Evolutionary conservation across 1,140 invertebrate genomes (phyloP).

Genomic region (Bacillus rossius): DNA sequence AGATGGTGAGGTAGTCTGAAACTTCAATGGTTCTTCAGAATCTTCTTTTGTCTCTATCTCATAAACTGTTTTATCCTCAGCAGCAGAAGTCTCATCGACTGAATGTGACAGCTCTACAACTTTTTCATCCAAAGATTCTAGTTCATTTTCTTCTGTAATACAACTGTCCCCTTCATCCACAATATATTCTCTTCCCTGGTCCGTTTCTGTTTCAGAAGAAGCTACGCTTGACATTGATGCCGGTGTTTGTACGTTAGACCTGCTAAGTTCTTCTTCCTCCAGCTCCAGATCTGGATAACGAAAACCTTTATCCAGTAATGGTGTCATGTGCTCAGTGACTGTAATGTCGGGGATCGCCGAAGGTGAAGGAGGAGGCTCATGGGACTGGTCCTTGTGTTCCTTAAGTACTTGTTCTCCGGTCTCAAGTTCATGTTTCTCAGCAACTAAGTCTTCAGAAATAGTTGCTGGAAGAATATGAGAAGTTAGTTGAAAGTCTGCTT

Average conservation of each 20-base stretch:
- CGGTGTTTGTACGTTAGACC: slow-evolving; percentile 50
- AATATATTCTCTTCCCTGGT: slow-evolving; percentile 56
- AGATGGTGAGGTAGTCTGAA: slow-evolving; percentile 30
- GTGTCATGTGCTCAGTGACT: slow-evolving; percentile 57
- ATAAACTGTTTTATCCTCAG: slow-evolving; percentile 47
- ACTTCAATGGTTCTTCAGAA: background rate
- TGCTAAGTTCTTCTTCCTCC: slow-evolving; percentile 32
- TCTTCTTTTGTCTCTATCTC: slow-evolving; percentile 27
- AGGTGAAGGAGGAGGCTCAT: slow-evolving; percentile 39
- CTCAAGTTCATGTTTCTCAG: slow-evolving; percentile 47
- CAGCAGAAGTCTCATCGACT: slow-evolving; percentile 46
- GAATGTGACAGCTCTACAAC: slow-evolving; percentile 21
- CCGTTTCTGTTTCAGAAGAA: slow-evolving; percentile 51
- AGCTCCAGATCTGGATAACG: slow-evolving; percentile 48
- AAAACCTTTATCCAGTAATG: slow-evolving; percentile 41
- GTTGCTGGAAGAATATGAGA: slow-evolving; percentile 43
- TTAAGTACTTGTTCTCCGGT: slow-evolving; percentile 41
- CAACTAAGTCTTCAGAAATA: slow-evolving; percentile 48
- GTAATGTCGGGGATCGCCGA: slow-evolving; percentile 61
- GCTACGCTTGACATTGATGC: slow-evolving; percentile 55
- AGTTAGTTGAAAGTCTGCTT: slow-evolving; percentile 44
- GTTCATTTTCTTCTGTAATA: slow-evolving; percentile 51
- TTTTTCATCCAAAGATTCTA: slow-evolving; percentile 19
- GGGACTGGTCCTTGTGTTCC: slow-evolving; percentile 39
- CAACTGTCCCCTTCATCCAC: slow-evolving; percentile 45